Evolutionary conservation across 2,797 vertebrate genomes (phyloP).

Genomic region (Mionectes olivaceus): DNA sequence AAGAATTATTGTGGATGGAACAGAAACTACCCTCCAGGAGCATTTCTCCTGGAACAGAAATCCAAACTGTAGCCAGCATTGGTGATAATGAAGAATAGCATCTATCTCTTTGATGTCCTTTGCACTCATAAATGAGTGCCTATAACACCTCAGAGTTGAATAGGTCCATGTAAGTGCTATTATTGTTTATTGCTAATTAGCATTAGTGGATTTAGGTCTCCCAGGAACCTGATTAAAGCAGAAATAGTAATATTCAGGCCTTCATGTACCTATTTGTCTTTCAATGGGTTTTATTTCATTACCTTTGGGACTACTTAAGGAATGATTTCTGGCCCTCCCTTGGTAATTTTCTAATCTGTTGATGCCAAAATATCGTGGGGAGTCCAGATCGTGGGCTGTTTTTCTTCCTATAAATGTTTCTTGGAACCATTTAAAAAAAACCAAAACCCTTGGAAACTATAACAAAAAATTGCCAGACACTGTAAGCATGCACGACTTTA

Average conservation of each 20-base stretch:
- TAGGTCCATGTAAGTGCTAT: slow-evolving; percentile 14
- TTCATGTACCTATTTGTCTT: slow-evolving; percentile 39
- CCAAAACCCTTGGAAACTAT: not conserved
- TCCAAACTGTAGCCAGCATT: not conserved
- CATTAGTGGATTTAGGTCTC: slow-evolving; percentile 21
- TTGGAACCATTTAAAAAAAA: not conserved
- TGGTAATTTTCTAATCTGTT: slow-evolving; percentile 38
- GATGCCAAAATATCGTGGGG: not conserved
- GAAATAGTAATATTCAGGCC: slow-evolving; percentile 10
- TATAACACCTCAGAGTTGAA: not conserved
- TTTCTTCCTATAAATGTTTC: not conserved
- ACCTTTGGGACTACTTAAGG: slow-evolving; percentile 16
- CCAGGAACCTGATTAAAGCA: not conserved
- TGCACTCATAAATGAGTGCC: not conserved
- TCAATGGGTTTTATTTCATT: slow-evolving; percentile 45
- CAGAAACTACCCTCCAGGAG: not conserved
- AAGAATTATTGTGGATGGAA: not conserved
- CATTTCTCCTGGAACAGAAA: not conserved
- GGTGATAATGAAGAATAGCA: not conserved
- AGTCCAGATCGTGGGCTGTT: not conserved
- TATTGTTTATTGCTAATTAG: slow-evolving; percentile 53
- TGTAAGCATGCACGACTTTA: not conserved
- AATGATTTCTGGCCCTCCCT: slow-evolving; percentile 22
- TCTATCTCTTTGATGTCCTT: not conserved
- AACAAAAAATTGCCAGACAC: not conserved